Percentiles rank a stretch among this genome's conserved stretches.
Evolutionary conservation across 2,888 invertebrate species (phyloP).

Genomic region (Cerastoderma edule): DNA sequence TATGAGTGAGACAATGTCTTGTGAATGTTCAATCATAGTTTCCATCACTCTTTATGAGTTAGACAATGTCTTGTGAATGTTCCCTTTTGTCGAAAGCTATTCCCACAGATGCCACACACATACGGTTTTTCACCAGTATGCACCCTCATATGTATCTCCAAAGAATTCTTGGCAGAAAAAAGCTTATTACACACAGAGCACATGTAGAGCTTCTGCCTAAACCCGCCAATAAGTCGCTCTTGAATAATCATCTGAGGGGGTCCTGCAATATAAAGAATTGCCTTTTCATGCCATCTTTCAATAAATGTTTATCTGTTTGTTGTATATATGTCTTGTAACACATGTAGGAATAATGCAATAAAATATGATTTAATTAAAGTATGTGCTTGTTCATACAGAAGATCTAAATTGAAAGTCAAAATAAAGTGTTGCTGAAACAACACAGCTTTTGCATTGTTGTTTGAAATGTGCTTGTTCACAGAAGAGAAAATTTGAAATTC

Average conservation of each 20-base stretch:
- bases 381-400: too few species aligned
- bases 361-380: too few species aligned
- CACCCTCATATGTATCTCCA: constrained; percentile 21
- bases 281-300: too few species aligned
- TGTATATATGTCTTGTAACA: too few species aligned
- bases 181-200: constrained; percentile 9
- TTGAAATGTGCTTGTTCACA: too few species aligned
- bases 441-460: too few species aligned
- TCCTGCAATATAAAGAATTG: too few species aligned
- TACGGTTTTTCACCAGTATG: constrained; percentile 37
- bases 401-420: too few species aligned
- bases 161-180: constrained; percentile 3
- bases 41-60: not conserved
- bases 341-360: too few species aligned
- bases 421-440: too few species aligned
- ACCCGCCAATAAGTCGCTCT: not conserved
- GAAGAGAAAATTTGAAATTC: too few species aligned
- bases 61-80: constrained; percentile 12
- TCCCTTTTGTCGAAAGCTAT: constrained; percentile 28
- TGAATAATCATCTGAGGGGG: not conserved
- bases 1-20: not conserved
- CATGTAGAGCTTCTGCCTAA: not conserved
- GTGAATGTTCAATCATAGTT: not conserved
- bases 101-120: constrained; percentile 25
- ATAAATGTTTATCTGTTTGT: too few species aligned